Conservation (phyloP, 2,888 invertebrate genomes). For the Chrysolina haemoptera region DNA sequence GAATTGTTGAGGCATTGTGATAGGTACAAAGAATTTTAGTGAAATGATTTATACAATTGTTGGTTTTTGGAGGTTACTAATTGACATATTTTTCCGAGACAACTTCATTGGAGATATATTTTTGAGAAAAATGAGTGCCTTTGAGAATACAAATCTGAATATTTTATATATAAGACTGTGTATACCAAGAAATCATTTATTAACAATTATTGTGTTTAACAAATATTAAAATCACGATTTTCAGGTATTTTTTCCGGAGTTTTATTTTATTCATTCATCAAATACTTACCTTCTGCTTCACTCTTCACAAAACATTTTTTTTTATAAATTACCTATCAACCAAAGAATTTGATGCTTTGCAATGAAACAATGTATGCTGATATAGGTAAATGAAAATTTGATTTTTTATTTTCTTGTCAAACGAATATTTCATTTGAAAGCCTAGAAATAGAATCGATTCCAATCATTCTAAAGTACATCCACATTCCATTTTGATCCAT, state of each 20-base stretch:
- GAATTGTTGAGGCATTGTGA: constrained; percentile 42
- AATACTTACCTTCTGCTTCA: not conserved
- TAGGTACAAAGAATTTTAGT: constrained; percentile 33
- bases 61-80: constrained; percentile 36
- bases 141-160: constrained; percentile 35
- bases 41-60: constrained; percentile 23
- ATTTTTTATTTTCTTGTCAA: too few species aligned
- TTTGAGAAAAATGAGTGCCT: constrained; percentile 32
- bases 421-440: too few species aligned
- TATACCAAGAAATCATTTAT: constrained; percentile 34
- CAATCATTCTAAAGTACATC: too few species aligned
- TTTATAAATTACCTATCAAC: too few species aligned
- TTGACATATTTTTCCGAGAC: constrained; percentile 8
- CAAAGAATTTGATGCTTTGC: too few species aligned
- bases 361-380: too few species aligned
- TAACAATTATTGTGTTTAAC: constrained; percentile 37
- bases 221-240: constrained; percentile 24
- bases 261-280: not conserved
- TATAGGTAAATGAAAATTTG: too few species aligned
- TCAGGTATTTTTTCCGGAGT: not conserved
- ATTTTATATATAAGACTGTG: constrained; percentile 42
- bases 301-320: not conserved
- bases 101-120: constrained; percentile 6
- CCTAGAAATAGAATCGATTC: too few species aligned
- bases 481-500: too few species aligned